Evolutionary conservation across 1,140 invertebrate species (phyloP), one percentile per base, ranked within the genome.

Genomic region (Muscidifurax raptorellus): DNA sequence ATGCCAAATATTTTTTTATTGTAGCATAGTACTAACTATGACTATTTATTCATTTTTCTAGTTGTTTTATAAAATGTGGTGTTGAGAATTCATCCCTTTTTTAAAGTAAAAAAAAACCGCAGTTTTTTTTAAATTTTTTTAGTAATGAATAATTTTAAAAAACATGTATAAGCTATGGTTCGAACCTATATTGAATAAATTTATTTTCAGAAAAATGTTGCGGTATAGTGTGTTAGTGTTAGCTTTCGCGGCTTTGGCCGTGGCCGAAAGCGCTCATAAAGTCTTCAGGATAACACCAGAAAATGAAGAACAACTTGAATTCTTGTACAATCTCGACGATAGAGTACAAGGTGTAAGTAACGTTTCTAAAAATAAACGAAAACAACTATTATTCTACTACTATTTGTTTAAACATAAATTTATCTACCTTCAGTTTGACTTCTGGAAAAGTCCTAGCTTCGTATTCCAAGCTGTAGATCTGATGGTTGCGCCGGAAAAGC

Each of bases 251-350:
- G 25, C 74, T 44, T 40, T 87, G 78, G 71, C 89, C 36, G 90
- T 88, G 85, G 90, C 87, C 12, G 90, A 76, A n/a, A 92, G 93
- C 47, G 13, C 47, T 15, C 93, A 93, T 79, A 93, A 92, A 87
- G 91, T 95, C 0, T 94, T 92, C 67, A 91, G 93, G 86, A 86
- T 94, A 0, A 86, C 87, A 4, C 94, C 94, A 15, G 90, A 88
- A 59, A 91, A 90, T 4, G 78, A 90, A 2, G 85, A 91, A 69
- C 86, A 93, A 86, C 25, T 94, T 25, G 86, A 89, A 15, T 18
- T 91, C 0, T 87, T 94, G 2, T 86, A 88, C 6, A 75, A 89
- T 2, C 66, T 94, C 0, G 90, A 94, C 80, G 40, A 87, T 7
- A 64, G 83, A n/a, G 15, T 79, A 25, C 86, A 89, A 27, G 85